Evolutionary conservation across 2,113 vertebrate genomes (phyloP), one percentile per base, ranked within the genome.

Genomic region (Tiliqua scincoides): DNA sequence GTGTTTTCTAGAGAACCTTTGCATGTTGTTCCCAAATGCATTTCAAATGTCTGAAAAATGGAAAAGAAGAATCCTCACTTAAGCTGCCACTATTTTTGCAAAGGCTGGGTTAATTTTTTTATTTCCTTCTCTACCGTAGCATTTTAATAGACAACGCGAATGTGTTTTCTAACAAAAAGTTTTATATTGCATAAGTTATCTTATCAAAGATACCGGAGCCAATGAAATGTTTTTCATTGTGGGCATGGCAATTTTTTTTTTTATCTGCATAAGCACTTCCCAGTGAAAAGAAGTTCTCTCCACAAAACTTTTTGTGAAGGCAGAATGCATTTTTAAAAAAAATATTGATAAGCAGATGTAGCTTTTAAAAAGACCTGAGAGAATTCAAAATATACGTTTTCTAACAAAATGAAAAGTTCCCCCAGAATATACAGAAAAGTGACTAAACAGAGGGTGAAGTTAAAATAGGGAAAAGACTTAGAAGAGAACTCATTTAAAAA

Each of bases 1-100:
- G 4, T 23, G 21, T 40, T 59, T 83, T 67, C 63, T 27, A 40
- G 32, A 67, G 14, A 65, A 65, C n/a, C 35, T 32, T 10, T 37
- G 11, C 20, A 35, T 83, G 14, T 77, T 57, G 61, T 43, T 52
- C 43, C 4, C 32, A 67, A 76, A 67, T 21, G 25, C 32, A 59
- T 82, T 93, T 93, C 27, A 6, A 15, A 72, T 25, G 81, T 79
- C 67, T 54, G 86, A 67, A 91, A 61, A 70, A 27, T 77, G 87
- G 77, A 85, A 91, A 52, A 59, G 80, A 75, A 43, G 12, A 89
- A 40, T 86, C 65, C 61, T 79, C 85, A 91, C 72, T 84, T 77
- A 67, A 91, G 88, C 85, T 82, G 73, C 4, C 27, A 63, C 57
- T 78, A 32, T 87, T 67, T 87, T 57, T 76, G 57, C 40, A 81